These are phyloP conservation scores for Drosophila demipolita DNA, from an alignment of 2,888 invertebrate genomes.

Conservation along the genomic window DNA sequence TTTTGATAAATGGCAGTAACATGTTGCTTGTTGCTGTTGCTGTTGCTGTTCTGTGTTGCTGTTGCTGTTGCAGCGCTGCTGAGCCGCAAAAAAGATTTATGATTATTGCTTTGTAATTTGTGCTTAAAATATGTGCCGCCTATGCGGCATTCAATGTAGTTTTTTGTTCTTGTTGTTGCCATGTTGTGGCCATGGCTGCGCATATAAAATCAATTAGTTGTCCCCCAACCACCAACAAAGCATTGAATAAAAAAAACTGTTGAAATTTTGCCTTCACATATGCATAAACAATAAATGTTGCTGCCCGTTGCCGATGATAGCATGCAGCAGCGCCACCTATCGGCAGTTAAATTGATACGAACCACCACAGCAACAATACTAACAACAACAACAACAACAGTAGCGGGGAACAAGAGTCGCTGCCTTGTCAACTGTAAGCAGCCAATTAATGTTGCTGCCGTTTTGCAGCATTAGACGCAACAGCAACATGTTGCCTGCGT, in stretches of 20 bases:
- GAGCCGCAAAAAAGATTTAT: slow-evolving; percentile 80
- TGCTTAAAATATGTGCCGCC: slow-evolving; percentile 79
- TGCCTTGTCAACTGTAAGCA: slow-evolving; percentile 72
- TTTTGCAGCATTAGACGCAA: slow-evolving; percentile 36
- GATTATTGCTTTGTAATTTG: slow-evolving; percentile 80
- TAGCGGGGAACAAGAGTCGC: slow-evolving; percentile 38
- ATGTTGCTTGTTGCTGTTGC: slow-evolving; percentile 52
- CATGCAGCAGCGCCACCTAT: slow-evolving; percentile 80
- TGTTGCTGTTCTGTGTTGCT: slow-evolving; percentile 15
- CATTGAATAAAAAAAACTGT: slow-evolving; percentile 21
- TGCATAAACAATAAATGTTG: slow-evolving; percentile 68
- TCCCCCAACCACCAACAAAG: slow-evolving; percentile 9
- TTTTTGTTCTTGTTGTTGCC: slow-evolving; percentile 30
- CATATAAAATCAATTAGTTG: slow-evolving; percentile 74
- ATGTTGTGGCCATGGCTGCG: slow-evolving; percentile 46
- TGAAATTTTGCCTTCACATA: slow-evolving; percentile 40
- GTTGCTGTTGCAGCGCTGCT: slow-evolving; percentile 37
- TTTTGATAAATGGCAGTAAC: slow-evolving; percentile 76
- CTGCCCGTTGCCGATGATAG: slow-evolving; percentile 61
- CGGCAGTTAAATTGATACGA: slow-evolving; percentile 71
- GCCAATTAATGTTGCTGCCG: slow-evolving; percentile 76
- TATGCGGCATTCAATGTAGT: slow-evolving; percentile 42
- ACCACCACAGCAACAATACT: slow-evolving; percentile 29
- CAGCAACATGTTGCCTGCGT: slow-evolving; percentile 63
- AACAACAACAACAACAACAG: slow-evolving; percentile 40